These are phyloP conservation scores for Mormyrus hasselquistii DNA, from an alignment of 2,797 vertebrate genomes.

Conservation along the genomic window DNA sequence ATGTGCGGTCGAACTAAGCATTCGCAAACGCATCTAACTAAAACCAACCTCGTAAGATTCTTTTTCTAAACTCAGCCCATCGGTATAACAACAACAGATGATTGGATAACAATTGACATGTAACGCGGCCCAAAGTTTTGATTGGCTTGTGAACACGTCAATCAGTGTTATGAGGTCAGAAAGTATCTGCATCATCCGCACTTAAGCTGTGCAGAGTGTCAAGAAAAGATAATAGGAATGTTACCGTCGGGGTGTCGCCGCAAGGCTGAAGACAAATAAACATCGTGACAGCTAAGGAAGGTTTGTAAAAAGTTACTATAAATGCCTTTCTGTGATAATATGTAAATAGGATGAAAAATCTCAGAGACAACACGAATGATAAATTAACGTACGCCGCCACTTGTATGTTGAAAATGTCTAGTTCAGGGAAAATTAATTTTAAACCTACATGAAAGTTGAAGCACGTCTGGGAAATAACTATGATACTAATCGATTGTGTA, in stretches of 20 bases:
- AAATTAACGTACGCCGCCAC: background rate
- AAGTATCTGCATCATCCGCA: conserved; percentile 34
- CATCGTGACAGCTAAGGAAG: background rate
- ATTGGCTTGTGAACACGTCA: conserved; percentile 43
- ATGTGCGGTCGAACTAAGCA: background rate
- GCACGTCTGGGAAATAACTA: background rate
- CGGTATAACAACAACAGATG: background rate
- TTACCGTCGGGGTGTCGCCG: background rate
- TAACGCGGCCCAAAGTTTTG: background rate
- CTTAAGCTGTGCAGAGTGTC: conserved; percentile 1
- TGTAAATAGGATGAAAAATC: background rate
- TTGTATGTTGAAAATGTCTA: background rate
- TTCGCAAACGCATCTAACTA: background rate
- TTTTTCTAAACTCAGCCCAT: background rate
- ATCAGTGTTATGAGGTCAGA: conserved; percentile 30
- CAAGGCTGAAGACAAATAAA: background rate
- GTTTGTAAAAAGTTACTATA: background rate
- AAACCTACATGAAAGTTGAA: background rate
- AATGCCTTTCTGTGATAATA: background rate
- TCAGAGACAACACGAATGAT: background rate
- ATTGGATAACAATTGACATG: conserved; percentile 35
- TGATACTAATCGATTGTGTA: background rate
- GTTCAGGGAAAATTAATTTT: background rate
- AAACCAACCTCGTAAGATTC: background rate
- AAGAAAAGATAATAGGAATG: background rate